Percentiles rank a stretch among this genome's conserved stretches.
Conservation (phyloP, 2,888 invertebrate species). For the Diaperis boleti region DNA sequence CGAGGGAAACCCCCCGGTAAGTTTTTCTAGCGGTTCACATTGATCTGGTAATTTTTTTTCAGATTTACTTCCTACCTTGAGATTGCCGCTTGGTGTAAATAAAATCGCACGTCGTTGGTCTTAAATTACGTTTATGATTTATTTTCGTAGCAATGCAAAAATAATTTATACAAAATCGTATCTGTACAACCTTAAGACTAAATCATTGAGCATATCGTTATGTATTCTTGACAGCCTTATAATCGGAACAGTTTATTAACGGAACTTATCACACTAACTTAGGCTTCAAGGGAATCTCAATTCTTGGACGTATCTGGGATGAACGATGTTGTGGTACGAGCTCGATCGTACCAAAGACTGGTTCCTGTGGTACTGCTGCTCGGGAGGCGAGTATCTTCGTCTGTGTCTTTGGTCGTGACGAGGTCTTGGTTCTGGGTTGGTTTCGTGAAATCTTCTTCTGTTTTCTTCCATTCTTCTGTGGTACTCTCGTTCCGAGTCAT, state of each 20-base stretch:
- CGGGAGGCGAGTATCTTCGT: constrained; percentile 67
- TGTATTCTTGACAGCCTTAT: constrained; percentile 3
- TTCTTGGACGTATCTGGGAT: constrained; percentile 74
- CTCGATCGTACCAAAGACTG: constrained; percentile 67
- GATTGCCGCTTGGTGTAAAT: neutral
- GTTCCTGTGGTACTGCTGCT: constrained; percentile 66
- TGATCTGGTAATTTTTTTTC: neutral
- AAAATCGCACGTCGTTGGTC: neutral
- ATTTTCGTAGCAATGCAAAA: constrained; percentile 47
- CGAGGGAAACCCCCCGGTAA: constrained; percentile 33
- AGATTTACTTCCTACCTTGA: constrained; percentile 28
- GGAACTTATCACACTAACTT: constrained; percentile 29
- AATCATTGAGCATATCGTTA: constrained; percentile 31
- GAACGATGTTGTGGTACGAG: constrained; percentile 75
- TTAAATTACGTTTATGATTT: constrained; percentile 34
- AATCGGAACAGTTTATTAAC: constrained; percentile 7
- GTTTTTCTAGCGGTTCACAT: neutral
- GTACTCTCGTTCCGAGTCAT: constrained; percentile 71
- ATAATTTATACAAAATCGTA: constrained; percentile 49
- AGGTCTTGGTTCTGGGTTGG: constrained; percentile 62
- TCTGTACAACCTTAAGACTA: constrained; percentile 48
- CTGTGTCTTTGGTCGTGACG: constrained; percentile 66
- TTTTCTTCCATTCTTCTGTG: constrained; percentile 61
- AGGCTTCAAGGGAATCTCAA: constrained; percentile 70
- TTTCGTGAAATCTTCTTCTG: constrained; percentile 40